A percentile compares a stretch with the other conserved stretches of the same genome.
These are phyloP conservation scores for Ectemnius continuus DNA, from an alignment of 2,888 invertebrate genomes.

Conservation along the genomic window DNA sequence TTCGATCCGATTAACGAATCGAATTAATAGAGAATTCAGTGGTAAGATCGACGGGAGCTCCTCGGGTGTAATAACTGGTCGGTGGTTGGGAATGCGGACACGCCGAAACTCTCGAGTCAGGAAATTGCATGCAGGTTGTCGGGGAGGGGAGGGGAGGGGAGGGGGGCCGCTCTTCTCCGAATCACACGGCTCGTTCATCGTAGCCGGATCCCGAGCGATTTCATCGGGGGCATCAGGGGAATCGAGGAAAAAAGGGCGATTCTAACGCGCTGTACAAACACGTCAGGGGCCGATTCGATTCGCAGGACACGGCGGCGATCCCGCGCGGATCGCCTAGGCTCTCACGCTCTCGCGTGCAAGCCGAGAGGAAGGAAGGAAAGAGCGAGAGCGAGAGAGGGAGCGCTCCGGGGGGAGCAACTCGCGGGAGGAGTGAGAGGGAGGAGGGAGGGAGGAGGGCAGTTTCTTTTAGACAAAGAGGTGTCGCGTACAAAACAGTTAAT, in stretches of 20 bases:
- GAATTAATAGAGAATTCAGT: too few relatives aligned
- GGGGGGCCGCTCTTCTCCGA: not conserved
- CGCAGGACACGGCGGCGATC: slow-evolving; percentile 23
- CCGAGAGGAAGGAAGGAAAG: not conserved
- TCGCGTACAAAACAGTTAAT: slow-evolving; percentile 77
- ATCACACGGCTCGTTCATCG: slow-evolving; percentile 15
- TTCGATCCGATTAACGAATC: too few relatives aligned
- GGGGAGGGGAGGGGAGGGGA: too few relatives aligned
- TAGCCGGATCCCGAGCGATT: slow-evolving; percentile 1
- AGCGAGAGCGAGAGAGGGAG: not conserved
- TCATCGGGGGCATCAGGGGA: slow-evolving; percentile 16
- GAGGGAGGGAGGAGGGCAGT: slow-evolving; percentile 43
- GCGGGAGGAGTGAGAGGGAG: slow-evolving; percentile 11
- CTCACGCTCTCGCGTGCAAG: not conserved
- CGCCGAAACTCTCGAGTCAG: too few relatives aligned
- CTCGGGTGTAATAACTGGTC: too few relatives aligned
- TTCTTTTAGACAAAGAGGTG: slow-evolving; percentile 75
- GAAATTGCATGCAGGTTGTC: too few relatives aligned
- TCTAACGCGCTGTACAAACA: slow-evolving; percentile 67
- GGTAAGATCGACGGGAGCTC: too few relatives aligned
- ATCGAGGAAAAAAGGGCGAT: slow-evolving; percentile 55
- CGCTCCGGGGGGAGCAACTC: not conserved
- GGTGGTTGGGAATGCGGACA: too few relatives aligned
- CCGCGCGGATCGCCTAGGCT: slow-evolving; percentile 8
- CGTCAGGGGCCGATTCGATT: slow-evolving; percentile 40